Percentiles rank a stretch among this genome's conserved stretches.
These are phyloP conservation scores for Eclectus roratus DNA, from an alignment of 2,113 vertebrate genomes.

Conservation along the genomic window DNA sequence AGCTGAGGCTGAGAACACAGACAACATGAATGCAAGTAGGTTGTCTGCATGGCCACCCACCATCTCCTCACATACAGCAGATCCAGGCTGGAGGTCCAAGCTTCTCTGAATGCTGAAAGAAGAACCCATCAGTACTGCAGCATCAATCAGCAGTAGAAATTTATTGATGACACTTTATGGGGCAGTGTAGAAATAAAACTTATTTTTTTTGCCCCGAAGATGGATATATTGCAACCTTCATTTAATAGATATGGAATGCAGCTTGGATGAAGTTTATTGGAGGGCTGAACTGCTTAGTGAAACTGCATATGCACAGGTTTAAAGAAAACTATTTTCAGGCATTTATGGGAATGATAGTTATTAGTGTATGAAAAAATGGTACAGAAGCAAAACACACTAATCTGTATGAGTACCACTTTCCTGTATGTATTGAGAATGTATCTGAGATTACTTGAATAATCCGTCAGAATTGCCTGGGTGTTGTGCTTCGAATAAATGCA, in stretches of 20 bases:
- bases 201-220: neutral
- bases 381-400: neutral
- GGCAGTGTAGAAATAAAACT: neutral
- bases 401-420: neutral
- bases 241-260: neutral
- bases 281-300: neutral
- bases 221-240: neutral
- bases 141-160: neutral
- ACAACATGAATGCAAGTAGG: neutral
- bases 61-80: neutral
- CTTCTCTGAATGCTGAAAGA: neutral
- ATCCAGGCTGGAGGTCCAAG: neutral
- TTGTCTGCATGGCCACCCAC: neutral
- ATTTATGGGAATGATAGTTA: neutral
- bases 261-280: neutral
- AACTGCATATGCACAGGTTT: neutral
- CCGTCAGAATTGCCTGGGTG: neutral
- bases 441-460: slow-evolving; percentile 9
- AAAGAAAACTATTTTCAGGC: slow-evolving; percentile 13
- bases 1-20: neutral
- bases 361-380: neutral
- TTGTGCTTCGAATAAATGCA: neutral
- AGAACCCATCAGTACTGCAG: neutral
- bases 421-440: neutral
- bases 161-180: neutral